A percentile compares a stretch with the other conserved stretches of the same genome.
Conservation (phyloP, 2,797 vertebrate genomes). For the Lacerta agilis region DNA sequence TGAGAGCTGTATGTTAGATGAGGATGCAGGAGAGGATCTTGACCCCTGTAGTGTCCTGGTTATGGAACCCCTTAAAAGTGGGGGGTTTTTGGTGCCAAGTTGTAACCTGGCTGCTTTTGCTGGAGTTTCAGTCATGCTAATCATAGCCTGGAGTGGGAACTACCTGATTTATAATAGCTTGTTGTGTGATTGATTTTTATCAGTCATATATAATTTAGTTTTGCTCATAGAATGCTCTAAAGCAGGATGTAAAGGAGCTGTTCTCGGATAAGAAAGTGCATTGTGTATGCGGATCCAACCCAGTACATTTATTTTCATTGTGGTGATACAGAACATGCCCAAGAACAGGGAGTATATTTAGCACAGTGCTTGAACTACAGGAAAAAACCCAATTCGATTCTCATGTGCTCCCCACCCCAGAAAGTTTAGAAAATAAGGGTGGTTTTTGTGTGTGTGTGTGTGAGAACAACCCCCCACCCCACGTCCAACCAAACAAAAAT, state of each 20-base stretch:
- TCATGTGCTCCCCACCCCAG: conserved; percentile 3
- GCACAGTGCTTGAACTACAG: conserved; percentile 22
- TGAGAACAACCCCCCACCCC: conserved; percentile 10
- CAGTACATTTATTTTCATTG: conserved; percentile 65
- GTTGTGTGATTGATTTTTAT: conserved; percentile 50
- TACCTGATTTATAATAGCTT: conserved; percentile 39
- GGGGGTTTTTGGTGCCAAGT: too few species aligned
- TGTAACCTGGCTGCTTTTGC: too few species aligned
- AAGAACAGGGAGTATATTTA: accelerated
- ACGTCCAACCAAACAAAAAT: conserved; percentile 64
- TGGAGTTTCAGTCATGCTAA: too few species aligned
- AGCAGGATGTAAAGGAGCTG: background rate
- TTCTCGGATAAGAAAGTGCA: background rate
- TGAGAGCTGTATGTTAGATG: too few species aligned
- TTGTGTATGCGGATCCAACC: background rate
- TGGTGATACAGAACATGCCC: conserved; percentile 41
- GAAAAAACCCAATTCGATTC: conserved; percentile 3
- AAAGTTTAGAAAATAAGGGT: conserved; percentile 27
- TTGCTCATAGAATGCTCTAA: background rate
- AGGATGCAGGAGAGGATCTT: too few species aligned
- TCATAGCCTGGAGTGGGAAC: too few species aligned
- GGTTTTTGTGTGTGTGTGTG: conserved; percentile 49
- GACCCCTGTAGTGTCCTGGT: too few species aligned
- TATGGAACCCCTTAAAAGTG: too few species aligned
- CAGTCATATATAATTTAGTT: conserved; percentile 5